These are phyloP conservation scores for Lates japonicus DNA, from an alignment of 2,797 vertebrate genomes.

Conservation along the genomic window DNA sequence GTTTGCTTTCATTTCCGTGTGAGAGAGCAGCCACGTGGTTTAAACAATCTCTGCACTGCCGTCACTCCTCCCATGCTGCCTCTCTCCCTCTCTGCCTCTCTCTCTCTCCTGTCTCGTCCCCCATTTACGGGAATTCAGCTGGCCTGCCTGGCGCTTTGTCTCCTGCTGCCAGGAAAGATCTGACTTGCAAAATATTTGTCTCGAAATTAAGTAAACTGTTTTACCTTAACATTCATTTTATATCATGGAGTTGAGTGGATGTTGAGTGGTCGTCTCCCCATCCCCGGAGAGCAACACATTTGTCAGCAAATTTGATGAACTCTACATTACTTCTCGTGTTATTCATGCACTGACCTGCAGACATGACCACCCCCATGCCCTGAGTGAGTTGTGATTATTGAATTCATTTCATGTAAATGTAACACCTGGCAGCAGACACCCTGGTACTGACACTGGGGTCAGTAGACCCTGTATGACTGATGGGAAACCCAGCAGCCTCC, in stretches of 20 bases:
- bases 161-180: constrained; percentile 68
- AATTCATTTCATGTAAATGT: constrained; percentile 1
- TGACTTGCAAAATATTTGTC: constrained; percentile 58
- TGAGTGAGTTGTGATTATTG: constrained; percentile 11
- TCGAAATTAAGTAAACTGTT: neutral
- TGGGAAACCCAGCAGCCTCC: neutral
- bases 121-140: constrained; percentile 82
- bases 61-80: constrained; percentile 22
- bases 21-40: constrained; percentile 75
- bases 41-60: constrained; percentile 35
- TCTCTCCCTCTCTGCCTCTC: neutral
- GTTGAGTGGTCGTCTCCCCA: neutral
- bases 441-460: neutral
- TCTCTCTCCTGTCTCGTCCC: constrained; percentile 9
- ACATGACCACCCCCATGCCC: neutral
- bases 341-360: neutral
- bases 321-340: no score
- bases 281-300: neutral
- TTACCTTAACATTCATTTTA: neutral
- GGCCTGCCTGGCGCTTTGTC: constrained; percentile 48
- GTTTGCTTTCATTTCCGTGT: constrained; percentile 73
- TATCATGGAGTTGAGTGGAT: neutral
- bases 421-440: constrained; percentile 5
- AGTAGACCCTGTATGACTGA: neutral
- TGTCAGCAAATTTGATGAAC: neutral